Evolutionary conservation across 2,113 vertebrate species (phyloP).

Genomic region (Heteronetta atricapilla): DNA sequence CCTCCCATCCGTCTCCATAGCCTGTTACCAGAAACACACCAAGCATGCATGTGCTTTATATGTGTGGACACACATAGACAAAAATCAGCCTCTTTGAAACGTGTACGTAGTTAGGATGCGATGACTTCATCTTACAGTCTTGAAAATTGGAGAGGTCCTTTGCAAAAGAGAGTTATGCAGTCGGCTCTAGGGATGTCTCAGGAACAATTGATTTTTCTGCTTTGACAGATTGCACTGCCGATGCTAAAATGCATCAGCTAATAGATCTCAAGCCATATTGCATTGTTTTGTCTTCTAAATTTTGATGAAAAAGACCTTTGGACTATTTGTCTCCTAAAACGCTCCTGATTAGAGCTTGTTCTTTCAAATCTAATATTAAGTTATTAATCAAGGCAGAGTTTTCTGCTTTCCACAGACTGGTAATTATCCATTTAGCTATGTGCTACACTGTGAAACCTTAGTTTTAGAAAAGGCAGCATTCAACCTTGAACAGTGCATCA

Average conservation of each 20-base stretch:
- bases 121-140: not conserved
- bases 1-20: not conserved
- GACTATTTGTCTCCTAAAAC: not conserved
- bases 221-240: not conserved
- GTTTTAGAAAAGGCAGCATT: not conserved
- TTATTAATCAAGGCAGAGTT: slow-evolving; percentile 1
- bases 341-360: not conserved
- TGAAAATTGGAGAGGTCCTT: not conserved
- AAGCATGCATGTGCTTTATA: not conserved
- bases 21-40: not conserved
- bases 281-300: not conserved
- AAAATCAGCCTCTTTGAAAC: not conserved
- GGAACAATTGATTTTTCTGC: not conserved
- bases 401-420: not conserved
- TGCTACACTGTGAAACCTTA: not conserved
- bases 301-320: not conserved
- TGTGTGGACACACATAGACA: rapidly evolving
- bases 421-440: not conserved
- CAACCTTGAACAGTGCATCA: not conserved
- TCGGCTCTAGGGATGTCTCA: not conserved
- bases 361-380: not conserved
- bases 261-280: not conserved
- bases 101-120: not conserved
- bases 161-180: not conserved
- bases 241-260: not conserved